A percentile compares a stretch with the other conserved stretches of the same genome.
These are phyloP conservation scores for Lasioglossum baleicum DNA, from an alignment of 1,140 invertebrate genomes.

Conservation along the genomic window DNA sequence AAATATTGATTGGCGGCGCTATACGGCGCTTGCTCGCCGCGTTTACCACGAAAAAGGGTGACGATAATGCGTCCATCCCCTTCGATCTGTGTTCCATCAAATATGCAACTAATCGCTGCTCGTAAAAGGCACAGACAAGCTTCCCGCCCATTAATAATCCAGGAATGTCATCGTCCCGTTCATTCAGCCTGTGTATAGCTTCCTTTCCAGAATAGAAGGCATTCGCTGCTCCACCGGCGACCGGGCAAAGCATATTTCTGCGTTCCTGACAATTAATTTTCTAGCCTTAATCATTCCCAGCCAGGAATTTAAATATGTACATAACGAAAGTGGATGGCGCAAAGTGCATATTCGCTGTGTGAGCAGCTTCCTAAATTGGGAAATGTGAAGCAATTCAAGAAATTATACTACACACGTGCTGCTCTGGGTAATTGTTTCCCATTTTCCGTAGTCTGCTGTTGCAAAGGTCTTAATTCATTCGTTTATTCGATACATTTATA, in stretches of 20 bases:
- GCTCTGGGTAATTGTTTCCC: no score
- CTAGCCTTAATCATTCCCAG: background rate
- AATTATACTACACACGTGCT: no score
- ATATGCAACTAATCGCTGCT: slow-evolving; percentile 64
- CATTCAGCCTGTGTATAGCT: background rate
- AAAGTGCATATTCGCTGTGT: background rate
- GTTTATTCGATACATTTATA: no score
- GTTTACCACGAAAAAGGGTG: slow-evolving; percentile 53
- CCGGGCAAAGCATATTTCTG: background rate
- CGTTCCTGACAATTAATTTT: background rate
- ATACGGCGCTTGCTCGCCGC: slow-evolving; percentile 49
- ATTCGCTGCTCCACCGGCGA: background rate
- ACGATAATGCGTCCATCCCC: slow-evolving; percentile 59
- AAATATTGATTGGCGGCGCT: slow-evolving; percentile 70
- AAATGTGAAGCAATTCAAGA: no score
- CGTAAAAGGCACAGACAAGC: slow-evolving; percentile 51
- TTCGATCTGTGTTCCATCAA: slow-evolving; percentile 60
- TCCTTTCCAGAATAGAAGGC: slow-evolving; percentile 9
- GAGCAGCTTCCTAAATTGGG: no score
- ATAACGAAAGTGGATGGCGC: no score
- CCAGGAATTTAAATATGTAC: background rate
- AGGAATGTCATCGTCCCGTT: slow-evolving; percentile 29
- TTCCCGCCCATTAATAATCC: slow-evolving; percentile 45
- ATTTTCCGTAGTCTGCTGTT: no score
- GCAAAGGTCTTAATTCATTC: no score